A percentile compares a stretch with the other conserved stretches of the same genome.
phyloP scores from a whole-genome alignment of 2,888 invertebrate species.

The Chrysina gloriosa region DNA sequence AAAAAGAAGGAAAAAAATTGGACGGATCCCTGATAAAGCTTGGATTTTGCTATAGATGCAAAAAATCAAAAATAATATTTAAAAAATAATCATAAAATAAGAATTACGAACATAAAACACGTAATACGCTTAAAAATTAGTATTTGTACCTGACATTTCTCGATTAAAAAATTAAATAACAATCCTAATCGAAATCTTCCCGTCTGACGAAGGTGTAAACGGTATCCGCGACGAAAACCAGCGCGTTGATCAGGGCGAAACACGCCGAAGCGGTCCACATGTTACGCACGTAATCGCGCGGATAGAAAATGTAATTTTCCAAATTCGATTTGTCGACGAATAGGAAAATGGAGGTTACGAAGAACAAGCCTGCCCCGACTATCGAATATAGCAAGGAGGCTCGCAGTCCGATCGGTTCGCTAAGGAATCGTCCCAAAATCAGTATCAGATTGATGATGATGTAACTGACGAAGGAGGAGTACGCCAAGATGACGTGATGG shows the following conservation, averaged over 20 bases:
- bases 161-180: neutral
- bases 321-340: conserved; percentile 65
- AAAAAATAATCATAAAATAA: no score
- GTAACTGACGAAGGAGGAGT: conserved; percentile 74
- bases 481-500: conserved; percentile 74
- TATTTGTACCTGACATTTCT: neutral
- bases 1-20: no score
- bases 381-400: conserved; percentile 73
- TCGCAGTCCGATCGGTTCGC: conserved; percentile 74
- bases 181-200: conserved; percentile 41
- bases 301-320: conserved; percentile 68
- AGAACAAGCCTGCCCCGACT: conserved; percentile 72
- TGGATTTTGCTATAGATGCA: no score
- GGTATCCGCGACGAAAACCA: conserved; percentile 73
- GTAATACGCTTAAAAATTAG: neutral
- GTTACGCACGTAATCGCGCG: conserved; percentile 73
- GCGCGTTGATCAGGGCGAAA: conserved; percentile 72
- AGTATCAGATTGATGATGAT: conserved; percentile 74
- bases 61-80: no score
- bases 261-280: conserved; percentile 75
- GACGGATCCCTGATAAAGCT: no score
- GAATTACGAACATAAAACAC: no score
- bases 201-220: conserved; percentile 67
- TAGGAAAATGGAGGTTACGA: conserved; percentile 74
- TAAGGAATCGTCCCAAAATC: conserved; percentile 71